A percentile compares a stretch with the other conserved stretches of the same genome.
These are phyloP conservation scores for Diorhabda elongata DNA, from an alignment of 1,140 invertebrate genomes.

Conservation along the genomic window DNA sequence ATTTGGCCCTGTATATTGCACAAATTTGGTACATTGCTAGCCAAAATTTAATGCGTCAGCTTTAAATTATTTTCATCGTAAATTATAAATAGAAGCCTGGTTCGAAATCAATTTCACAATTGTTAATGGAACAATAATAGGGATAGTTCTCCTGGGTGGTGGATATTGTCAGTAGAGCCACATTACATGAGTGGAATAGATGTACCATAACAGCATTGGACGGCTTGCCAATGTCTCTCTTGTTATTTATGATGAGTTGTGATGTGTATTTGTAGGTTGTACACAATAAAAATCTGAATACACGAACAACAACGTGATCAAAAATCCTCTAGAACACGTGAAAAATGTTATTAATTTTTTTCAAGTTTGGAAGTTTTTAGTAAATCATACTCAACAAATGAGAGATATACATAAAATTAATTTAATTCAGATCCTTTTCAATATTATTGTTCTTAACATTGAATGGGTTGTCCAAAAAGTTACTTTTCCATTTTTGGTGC, in stretches of 20 bases:
- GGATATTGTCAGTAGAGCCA: background rate
- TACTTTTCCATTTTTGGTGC: too few species aligned
- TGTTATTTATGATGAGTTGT: background rate
- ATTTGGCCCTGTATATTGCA: too few species aligned
- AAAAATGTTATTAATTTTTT: too few species aligned
- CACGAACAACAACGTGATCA: too few species aligned
- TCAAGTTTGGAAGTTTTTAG: too few species aligned
- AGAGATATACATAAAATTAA: too few species aligned
- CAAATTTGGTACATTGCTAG: background rate
- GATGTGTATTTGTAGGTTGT: background rate
- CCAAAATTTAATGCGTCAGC: background rate
- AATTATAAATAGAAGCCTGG: background rate
- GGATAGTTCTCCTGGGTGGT: background rate
- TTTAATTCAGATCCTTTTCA: too few species aligned
- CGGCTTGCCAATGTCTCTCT: background rate
- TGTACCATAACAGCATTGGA: background rate
- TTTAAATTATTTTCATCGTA: background rate
- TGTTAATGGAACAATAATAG: constrained; percentile 1
- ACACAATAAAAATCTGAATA: background rate
- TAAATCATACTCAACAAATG: too few species aligned
- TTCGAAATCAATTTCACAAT: background rate
- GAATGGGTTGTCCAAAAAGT: too few species aligned
- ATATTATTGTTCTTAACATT: too few species aligned
- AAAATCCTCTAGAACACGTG: too few species aligned
- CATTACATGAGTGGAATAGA: background rate